Evolutionary conservation across 2,888 invertebrate genomes (phyloP).

Genomic region (Maniola hyperantus): DNA sequence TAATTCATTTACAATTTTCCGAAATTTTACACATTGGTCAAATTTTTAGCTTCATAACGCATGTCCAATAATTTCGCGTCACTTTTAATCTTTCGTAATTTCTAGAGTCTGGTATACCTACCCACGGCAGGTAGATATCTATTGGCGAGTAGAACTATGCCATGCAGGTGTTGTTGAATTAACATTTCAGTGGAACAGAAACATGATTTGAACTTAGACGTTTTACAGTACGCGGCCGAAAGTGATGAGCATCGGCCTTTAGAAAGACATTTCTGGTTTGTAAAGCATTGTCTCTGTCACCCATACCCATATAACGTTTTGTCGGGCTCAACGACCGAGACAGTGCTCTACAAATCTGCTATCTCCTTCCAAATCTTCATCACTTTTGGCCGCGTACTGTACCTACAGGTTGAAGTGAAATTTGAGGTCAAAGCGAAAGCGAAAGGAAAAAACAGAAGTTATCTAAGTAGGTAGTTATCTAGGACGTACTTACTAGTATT

Average conservation of each 20-base stretch:
- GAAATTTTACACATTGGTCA: conserved; percentile 64
- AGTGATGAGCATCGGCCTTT: too few species aligned
- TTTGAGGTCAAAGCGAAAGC: neutral
- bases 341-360: too few species aligned
- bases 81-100: neutral
- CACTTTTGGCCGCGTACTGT: too few species aligned
- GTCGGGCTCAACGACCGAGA: too few species aligned
- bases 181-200: neutral
- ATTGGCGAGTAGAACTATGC: neutral
- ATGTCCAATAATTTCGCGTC: neutral
- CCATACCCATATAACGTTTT: too few species aligned
- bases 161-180: neutral
- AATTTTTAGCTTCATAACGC: conserved; percentile 46
- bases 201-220: neutral
- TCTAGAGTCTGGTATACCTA: too few species aligned
- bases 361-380: too few species aligned
- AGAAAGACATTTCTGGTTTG: too few species aligned
- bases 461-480: neutral
- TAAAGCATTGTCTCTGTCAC: too few species aligned
- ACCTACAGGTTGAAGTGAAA: neutral
- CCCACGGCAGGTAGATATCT: neutral
- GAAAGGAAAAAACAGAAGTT: neutral
- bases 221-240: too few species aligned
- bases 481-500: too few species aligned
- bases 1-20: conserved; percentile 70